A percentile compares a stretch with the other conserved stretches of the same genome.
Conservation (phyloP, 2,113 vertebrate species). For the Xenopus laevis region DNA sequence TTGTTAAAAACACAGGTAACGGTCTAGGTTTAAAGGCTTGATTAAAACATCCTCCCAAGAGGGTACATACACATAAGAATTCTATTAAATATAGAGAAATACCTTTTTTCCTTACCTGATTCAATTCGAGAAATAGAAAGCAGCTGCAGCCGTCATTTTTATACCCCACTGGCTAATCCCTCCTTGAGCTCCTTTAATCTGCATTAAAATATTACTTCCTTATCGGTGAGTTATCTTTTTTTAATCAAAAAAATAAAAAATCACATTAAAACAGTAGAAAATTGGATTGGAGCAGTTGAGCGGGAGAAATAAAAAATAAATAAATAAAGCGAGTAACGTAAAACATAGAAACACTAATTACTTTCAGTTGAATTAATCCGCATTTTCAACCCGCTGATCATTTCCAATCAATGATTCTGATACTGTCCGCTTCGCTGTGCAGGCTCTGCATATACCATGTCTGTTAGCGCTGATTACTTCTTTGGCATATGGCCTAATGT, state of each 20-base stretch:
- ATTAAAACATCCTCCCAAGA: too few relatives aligned
- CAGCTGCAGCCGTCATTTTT: neutral
- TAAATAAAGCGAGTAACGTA: neutral
- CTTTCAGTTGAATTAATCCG: neutral
- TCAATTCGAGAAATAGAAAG: conserved; percentile 3
- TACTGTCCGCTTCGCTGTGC: too few relatives aligned
- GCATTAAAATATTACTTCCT: conserved; percentile 29
- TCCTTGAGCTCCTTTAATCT: neutral
- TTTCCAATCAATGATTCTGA: neutral
- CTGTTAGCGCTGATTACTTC: too few relatives aligned
- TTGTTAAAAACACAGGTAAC: too few relatives aligned
- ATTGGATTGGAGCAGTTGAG: conserved; percentile 1
- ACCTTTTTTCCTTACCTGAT: conserved; percentile 3
- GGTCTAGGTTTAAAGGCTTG: too few relatives aligned
- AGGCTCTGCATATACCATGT: too few relatives aligned
- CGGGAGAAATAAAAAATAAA: neutral
- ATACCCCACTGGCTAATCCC: conserved; percentile 6
- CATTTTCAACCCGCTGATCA: neutral
- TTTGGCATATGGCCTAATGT: too few relatives aligned
- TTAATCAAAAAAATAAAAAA: too few relatives aligned
- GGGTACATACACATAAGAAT: too few relatives aligned
- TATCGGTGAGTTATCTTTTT: conserved; percentile 22
- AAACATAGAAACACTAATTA: conserved; percentile 12
- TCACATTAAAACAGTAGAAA: neutral
- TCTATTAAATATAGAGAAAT: too few relatives aligned